phyloP scores from a whole-genome alignment of 1,140 invertebrate genomes.

The Thaumetopoea pityocampa region DNA sequence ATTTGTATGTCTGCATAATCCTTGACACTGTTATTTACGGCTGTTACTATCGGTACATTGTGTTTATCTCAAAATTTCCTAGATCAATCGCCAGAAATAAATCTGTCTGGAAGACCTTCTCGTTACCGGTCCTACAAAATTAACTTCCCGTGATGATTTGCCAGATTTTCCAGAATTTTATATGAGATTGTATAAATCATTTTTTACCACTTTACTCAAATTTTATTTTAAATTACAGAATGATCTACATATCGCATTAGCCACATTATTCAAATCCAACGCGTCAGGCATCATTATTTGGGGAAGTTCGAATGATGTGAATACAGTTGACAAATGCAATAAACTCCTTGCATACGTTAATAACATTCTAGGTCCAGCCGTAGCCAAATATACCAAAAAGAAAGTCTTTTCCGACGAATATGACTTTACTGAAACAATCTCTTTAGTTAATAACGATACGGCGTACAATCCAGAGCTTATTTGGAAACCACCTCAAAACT shows the following conservation, averaged over 20 bases:
- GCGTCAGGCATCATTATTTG: conserved; percentile 82
- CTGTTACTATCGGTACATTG: too few relatives aligned
- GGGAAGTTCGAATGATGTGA: conserved; percentile 84
- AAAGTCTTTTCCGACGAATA: conserved; percentile 21
- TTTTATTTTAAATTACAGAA: conserved; percentile 63
- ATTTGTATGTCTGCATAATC: too few relatives aligned
- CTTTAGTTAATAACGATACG: conserved; percentile 2
- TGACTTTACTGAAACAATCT: too few relatives aligned
- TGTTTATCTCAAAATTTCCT: too few relatives aligned
- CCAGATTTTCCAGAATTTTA: too few relatives aligned
- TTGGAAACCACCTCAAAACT: conserved; percentile 38
- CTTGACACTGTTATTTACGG: too few relatives aligned
- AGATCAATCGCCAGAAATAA: too few relatives aligned
- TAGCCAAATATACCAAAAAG: conserved; percentile 51
- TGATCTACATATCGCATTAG: conserved; percentile 76
- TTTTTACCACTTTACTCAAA: background rate
- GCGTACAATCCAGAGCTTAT: conserved; percentile 28
- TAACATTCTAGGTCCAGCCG: conserved; percentile 78
- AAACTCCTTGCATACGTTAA: conserved; percentile 78
- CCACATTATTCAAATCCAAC: conserved; percentile 73
- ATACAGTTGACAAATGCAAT: conserved; percentile 79
- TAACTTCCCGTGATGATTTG: too few relatives aligned
- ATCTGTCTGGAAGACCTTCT: too few relatives aligned
- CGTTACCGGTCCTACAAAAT: too few relatives aligned
- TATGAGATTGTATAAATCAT: too few relatives aligned